Evolutionary conservation across 2,888 invertebrate genomes (phyloP).

Genomic region (Glyphotaelius pellucidus): DNA sequence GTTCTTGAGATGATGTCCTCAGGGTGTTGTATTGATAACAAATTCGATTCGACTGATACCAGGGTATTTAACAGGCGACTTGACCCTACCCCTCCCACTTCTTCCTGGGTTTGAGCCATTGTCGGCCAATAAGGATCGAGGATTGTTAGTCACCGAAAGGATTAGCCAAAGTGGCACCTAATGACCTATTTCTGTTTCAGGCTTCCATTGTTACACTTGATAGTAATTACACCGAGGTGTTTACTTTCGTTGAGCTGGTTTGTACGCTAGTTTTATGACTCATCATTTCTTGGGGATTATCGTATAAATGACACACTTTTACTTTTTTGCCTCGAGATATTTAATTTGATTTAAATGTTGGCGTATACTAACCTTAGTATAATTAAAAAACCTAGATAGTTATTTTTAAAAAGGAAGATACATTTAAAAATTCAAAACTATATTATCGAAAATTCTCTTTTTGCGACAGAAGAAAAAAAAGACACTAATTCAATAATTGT

Average conservation of each 20-base stretch:
- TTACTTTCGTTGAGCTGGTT: neutral
- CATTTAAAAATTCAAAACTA: neutral
- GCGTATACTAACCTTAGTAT: neutral
- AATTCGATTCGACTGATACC: neutral
- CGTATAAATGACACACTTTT: neutral
- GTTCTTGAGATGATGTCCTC: conserved; percentile 20
- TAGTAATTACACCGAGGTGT: neutral
- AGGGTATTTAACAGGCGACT: neutral
- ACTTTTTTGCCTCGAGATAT: neutral
- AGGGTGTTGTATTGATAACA: conserved; percentile 10
- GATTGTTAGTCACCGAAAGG: conserved; percentile 43
- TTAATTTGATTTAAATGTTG: neutral
- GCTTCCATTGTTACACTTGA: neutral
- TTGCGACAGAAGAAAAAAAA: neutral
- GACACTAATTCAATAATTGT: too few species aligned
- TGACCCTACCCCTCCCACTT: conserved; percentile 5
- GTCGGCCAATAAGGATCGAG: conserved; percentile 49
- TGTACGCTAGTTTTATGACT: neutral
- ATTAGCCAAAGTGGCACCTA: conserved; percentile 26
- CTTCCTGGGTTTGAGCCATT: conserved; percentile 52
- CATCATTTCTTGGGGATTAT: neutral
- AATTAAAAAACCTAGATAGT: too few species aligned
- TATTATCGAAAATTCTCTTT: neutral
- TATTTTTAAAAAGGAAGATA: too few species aligned
- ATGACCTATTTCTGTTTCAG: neutral